Percentiles rank a stretch among this genome's conserved stretches.
These are phyloP conservation scores for Drosophila teissieri DNA, from an alignment of 1,140 invertebrate species.

Conservation along the genomic window DNA sequence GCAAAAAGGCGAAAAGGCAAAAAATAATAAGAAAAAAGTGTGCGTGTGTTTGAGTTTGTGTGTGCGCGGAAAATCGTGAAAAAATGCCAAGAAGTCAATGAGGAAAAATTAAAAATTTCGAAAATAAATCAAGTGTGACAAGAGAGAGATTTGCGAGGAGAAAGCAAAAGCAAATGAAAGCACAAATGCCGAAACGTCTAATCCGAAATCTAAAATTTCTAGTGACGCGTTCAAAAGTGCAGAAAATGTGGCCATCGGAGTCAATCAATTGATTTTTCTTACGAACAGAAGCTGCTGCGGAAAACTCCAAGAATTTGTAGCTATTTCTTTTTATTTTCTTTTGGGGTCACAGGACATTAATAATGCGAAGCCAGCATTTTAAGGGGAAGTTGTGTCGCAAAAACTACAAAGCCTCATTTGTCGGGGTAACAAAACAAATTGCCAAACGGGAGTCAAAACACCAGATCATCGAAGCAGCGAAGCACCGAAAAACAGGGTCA, in stretches of 20 bases:
- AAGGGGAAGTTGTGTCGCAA: conserved; percentile 17
- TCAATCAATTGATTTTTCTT: conserved; percentile 79
- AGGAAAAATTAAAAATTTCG: conserved; percentile 56
- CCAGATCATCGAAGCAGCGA: conserved; percentile 37
- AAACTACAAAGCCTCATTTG: conserved; percentile 44
- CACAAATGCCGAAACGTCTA: conserved; percentile 36
- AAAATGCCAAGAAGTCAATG: conserved; percentile 49
- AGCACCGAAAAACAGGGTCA: conserved; percentile 39
- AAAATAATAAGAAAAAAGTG: conserved; percentile 8
- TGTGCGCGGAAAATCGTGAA: conserved; percentile 35
- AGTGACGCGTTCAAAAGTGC: conserved; percentile 77
- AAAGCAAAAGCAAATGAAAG: conserved; percentile 25
- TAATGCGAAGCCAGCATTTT: conserved; percentile 40
- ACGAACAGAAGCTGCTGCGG: not conserved
- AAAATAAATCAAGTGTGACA: conserved; percentile 78
- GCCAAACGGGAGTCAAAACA: conserved; percentile 51
- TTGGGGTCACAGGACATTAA: conserved; percentile 43
- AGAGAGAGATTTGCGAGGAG: conserved; percentile 17
- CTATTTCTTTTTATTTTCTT: conserved; percentile 1
- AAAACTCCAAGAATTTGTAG: conserved; percentile 1
- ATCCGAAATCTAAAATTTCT: conserved; percentile 59
- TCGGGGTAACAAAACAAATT: conserved; percentile 54
- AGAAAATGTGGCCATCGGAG: conserved; percentile 71
- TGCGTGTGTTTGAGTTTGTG: conserved; percentile 16
- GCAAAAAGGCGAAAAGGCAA: conserved; percentile 34